A percentile compares a stretch with the other conserved stretches of the same genome.
phyloP scores from a whole-genome alignment of 2,888 invertebrate species.

The Saturnia japonica region DNA sequence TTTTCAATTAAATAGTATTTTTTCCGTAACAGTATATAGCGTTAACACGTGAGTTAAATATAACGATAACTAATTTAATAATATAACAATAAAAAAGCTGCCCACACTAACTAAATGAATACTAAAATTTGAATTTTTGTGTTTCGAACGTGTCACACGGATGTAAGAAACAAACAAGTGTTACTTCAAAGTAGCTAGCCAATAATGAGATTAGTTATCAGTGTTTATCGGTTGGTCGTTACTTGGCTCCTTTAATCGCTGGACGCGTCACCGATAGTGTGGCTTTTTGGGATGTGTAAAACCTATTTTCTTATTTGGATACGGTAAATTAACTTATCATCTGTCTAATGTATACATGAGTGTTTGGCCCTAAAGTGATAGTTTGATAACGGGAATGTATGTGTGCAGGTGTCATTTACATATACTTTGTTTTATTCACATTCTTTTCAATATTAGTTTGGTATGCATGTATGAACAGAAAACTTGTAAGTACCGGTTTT shows the following conservation, averaged over 20 bases:
- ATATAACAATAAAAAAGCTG: conserved; percentile 32
- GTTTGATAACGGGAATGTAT: conserved; percentile 9
- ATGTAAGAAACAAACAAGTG: conserved; percentile 65
- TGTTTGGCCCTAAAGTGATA: conserved; percentile 13
- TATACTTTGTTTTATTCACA: conserved; percentile 9
- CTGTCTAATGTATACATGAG: conserved; percentile 5
- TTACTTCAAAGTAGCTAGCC: conserved; percentile 57
- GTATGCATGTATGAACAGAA: neutral
- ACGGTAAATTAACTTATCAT: conserved; percentile 37
- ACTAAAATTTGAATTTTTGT: conserved; percentile 26
- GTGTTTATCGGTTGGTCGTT: conserved; percentile 74
- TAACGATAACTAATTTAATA: conserved; percentile 33
- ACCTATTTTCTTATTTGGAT: conserved; percentile 45
- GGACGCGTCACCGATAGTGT: conserved; percentile 71
- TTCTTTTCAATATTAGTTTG: neutral
- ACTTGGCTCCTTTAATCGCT: conserved; percentile 75
- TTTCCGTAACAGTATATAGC: neutral
- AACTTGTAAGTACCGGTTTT: neutral
- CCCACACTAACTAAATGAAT: conserved; percentile 25
- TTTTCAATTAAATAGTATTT: conserved; percentile 28
- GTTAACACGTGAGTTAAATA: conserved; percentile 16
- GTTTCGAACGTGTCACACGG: conserved; percentile 37
- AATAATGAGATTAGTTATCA: conserved; percentile 75
- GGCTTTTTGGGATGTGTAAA: conserved; percentile 48
- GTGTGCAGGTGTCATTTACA: conserved; percentile 7